Percentiles rank a stretch among this genome's conserved stretches.
Evolutionary conservation across 2,888 invertebrate genomes (phyloP).

Genomic region (Spodoptera littoralis): DNA sequence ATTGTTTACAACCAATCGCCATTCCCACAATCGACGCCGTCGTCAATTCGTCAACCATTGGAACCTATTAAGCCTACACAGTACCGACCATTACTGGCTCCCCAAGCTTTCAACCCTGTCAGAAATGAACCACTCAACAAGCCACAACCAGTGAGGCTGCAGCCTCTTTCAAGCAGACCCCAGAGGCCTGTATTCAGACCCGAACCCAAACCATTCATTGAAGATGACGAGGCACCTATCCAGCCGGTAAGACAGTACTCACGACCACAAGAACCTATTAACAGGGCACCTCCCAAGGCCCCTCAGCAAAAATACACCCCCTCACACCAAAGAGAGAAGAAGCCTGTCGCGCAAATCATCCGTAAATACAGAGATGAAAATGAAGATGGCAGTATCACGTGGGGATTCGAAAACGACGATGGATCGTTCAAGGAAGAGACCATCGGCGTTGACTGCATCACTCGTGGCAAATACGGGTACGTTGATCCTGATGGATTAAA

Average conservation of each 20-base stretch:
- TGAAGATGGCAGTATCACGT: conserved; percentile 94
- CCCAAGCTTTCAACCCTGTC: conserved; percentile 79
- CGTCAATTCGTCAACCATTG: conserved; percentile 66
- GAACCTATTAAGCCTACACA: conserved; percentile 84
- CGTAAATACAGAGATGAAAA: conserved; percentile 94
- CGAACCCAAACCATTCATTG: conserved; percentile 81
- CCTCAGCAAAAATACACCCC: conserved; percentile 82
- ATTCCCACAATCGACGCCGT: conserved; percentile 80
- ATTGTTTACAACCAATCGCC: conserved; percentile 80
- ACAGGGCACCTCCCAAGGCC: conserved; percentile 76
- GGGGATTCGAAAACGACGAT: conserved; percentile 97
- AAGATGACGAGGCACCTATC: conserved; percentile 81
- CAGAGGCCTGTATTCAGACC: conserved; percentile 87
- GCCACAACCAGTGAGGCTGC: conserved; percentile 82
- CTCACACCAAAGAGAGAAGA: conserved; percentile 86
- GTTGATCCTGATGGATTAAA: conserved; percentile 94
- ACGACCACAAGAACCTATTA: conserved; percentile 80
- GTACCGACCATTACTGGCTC: conserved; percentile 77
- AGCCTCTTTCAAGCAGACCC: conserved; percentile 84
- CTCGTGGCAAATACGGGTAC: conserved; percentile 94
- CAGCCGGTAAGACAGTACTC: conserved; percentile 84
- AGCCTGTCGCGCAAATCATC: conserved; percentile 92
- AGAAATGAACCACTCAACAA: conserved; percentile 78
- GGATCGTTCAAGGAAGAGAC: conserved; percentile 96
- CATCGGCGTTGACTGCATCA: conserved; percentile 93